These are phyloP conservation scores for Ellobius talpinus DNA, from an alignment of 2,113 vertebrate genomes.

Conservation along the genomic window DNA sequence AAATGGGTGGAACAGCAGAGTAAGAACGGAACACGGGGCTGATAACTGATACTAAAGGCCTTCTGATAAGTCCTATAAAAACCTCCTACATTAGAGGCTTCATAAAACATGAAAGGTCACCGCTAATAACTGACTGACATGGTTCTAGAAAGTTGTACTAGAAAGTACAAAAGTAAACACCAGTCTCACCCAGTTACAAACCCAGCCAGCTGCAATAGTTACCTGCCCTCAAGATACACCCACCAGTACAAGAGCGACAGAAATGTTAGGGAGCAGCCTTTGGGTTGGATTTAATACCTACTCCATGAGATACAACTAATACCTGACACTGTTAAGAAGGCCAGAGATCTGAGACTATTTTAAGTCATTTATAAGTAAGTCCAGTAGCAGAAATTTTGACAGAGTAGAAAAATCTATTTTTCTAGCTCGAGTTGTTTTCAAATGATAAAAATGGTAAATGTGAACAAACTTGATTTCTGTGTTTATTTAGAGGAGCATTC, in stretches of 20 bases:
- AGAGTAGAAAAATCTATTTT: neutral
- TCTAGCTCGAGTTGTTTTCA: neutral
- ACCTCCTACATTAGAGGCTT: neutral
- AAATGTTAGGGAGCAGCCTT: neutral
- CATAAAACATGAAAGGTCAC: neutral
- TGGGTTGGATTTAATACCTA: neutral
- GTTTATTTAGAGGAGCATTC: conserved; percentile 9
- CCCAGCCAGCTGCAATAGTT: neutral
- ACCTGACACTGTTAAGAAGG: neutral
- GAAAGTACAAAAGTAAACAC: neutral
- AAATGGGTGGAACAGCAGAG: neutral
- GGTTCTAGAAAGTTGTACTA: neutral
- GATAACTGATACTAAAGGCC: neutral
- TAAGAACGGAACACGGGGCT: neutral
- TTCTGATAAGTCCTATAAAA: neutral
- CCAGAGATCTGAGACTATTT: neutral
- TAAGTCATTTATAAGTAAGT: neutral
- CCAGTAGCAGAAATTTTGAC: neutral
- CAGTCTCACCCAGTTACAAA: neutral
- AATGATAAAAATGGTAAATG: neutral
- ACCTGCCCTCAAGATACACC: neutral
- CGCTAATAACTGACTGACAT: neutral
- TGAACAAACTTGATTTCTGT: neutral
- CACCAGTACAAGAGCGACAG: too few species aligned
- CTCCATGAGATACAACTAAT: neutral